These are phyloP conservation scores for Propsilocerus akamusi DNA, from an alignment of 1,140 invertebrate species.

Conservation along the genomic window DNA sequence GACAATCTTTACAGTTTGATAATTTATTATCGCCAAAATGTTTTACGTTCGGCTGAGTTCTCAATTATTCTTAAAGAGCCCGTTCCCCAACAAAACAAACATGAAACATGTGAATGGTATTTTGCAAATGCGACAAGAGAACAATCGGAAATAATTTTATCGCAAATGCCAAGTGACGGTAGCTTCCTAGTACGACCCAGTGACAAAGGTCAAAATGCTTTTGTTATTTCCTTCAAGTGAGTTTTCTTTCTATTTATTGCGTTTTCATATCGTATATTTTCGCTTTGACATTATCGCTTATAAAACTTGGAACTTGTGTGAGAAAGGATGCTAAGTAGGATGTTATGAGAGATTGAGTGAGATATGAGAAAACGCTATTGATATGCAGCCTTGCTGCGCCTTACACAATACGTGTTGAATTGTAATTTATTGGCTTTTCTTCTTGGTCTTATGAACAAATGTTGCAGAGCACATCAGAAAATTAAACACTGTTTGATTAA, in stretches of 20 bases:
- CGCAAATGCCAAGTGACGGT: constrained; percentile 64
- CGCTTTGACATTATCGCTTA: no score
- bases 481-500: constrained; percentile 93
- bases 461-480: constrained; percentile 69
- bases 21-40: constrained; percentile 73
- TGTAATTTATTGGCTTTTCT: no score
- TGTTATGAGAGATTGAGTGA: no score
- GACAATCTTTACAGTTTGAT: constrained; percentile 87
- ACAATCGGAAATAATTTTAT: constrained; percentile 73
- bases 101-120: constrained; percentile 90
- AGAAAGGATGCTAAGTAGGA: no score
- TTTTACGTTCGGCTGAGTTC: constrained; percentile 71
- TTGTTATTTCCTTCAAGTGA: constrained; percentile 89
- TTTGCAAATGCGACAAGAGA: constrained; percentile 58
- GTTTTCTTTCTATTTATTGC: constrained; percentile 8
- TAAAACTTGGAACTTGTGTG: no score
- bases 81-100: constrained; percentile 86
- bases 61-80: constrained; percentile 73
- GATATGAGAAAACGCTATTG: no score
- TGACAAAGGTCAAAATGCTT: constrained; percentile 66
- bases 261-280: no score
- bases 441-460: not conserved
- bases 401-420: no score
- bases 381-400: no score
- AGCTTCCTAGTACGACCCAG: constrained; percentile 81